Percentiles rank a stretch among this genome's conserved stretches.
Evolutionary conservation across 2,113 vertebrate genomes (phyloP).

Genomic region (Pan troglodytes): DNA sequence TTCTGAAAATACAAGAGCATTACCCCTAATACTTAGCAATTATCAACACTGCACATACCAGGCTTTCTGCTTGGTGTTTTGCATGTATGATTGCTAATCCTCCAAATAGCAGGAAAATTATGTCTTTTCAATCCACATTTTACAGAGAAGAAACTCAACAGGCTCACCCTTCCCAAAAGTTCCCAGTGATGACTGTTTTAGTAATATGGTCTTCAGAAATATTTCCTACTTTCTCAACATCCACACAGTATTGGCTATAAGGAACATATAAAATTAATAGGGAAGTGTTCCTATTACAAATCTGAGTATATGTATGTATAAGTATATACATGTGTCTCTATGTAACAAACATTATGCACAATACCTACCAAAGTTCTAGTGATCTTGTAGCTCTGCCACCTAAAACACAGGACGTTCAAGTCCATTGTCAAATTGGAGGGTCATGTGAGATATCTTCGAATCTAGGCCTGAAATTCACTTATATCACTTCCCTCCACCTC

Average conservation of each 20-base stretch:
- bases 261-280: background rate
- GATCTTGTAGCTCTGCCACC: background rate
- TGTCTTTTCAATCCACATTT: background rate
- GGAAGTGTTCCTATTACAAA: background rate
- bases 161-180: background rate
- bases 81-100: background rate
- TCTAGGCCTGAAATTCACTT: background rate
- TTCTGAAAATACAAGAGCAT: background rate
- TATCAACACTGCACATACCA: background rate
- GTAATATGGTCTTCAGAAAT: background rate
- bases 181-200: background rate
- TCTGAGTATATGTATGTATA: background rate
- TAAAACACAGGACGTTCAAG: background rate
- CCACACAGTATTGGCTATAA: background rate
- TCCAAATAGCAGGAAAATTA: background rate
- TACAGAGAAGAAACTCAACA: background rate
- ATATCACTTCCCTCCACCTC: background rate
- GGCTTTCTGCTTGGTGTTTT: background rate
- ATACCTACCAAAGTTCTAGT: background rate
- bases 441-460: background rate
- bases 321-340: background rate
- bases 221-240: background rate
- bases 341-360: background rate
- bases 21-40: background rate
- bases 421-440: background rate